Evolutionary conservation across 2,113 vertebrate genomes (phyloP).

Genomic region (Trogon melanurus): DNA sequence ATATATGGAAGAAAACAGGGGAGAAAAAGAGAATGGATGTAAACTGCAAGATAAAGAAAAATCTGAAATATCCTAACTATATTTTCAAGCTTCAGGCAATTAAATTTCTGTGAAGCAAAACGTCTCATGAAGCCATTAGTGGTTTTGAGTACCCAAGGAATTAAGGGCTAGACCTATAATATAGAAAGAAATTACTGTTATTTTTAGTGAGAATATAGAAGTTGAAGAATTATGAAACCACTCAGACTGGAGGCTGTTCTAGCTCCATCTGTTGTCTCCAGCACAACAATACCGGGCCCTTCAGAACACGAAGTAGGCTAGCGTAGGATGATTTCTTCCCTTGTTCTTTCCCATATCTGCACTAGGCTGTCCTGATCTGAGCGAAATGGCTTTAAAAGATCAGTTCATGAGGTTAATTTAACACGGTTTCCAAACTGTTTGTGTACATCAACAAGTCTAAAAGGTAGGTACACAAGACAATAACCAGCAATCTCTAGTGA

Average conservation of each 20-base stretch:
- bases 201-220: background rate
- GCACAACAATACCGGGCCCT: background rate
- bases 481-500: background rate
- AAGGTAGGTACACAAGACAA: background rate
- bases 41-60: background rate
- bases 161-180: background rate
- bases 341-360: background rate
- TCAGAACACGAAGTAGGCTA: background rate
- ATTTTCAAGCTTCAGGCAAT: background rate
- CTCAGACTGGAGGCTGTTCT: background rate
- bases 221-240: background rate
- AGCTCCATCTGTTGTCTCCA: background rate
- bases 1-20: background rate
- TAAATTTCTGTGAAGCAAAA: background rate
- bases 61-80: background rate
- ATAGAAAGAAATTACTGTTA: background rate
- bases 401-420: background rate
- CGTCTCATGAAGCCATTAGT: background rate
- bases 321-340: background rate
- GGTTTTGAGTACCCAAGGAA: background rate
- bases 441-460: background rate
- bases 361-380: background rate
- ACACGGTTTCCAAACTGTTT: background rate
- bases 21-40: background rate
- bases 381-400: background rate